Conservation (phyloP, 2,888 invertebrate genomes). For the Drosophila robusta region DNA sequence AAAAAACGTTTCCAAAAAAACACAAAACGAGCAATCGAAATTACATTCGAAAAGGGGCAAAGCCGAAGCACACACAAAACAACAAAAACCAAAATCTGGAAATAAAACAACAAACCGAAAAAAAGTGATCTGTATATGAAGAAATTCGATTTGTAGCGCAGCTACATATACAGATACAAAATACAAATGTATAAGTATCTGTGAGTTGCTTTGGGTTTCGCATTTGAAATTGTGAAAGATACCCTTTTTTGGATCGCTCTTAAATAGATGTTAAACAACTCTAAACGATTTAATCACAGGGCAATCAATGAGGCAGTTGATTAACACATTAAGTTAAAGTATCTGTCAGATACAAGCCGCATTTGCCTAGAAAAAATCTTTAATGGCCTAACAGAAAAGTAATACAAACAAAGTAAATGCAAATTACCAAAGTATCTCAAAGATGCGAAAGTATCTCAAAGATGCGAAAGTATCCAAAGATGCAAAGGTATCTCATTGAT, state of each 20-base stretch:
- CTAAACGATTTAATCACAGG: conserved; percentile 51
- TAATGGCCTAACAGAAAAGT: background rate
- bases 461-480: conserved; percentile 1
- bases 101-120: conserved; percentile 23
- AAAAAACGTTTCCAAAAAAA: conserved; percentile 45
- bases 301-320: conserved; percentile 27
- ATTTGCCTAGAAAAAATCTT: background rate
- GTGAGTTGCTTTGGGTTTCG: conserved; percentile 27
- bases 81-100: conserved; percentile 28
- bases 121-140: conserved; percentile 44
- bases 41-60: conserved; percentile 55
- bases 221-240: conserved; percentile 52
- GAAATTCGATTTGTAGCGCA: conserved; percentile 19
- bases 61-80: conserved; percentile 35
- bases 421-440: background rate
- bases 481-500: conserved; percentile 7
- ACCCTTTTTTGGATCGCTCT: conserved; percentile 21
- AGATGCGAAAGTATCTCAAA: conserved; percentile 3
- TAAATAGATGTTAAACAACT: conserved; percentile 47
- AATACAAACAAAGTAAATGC: background rate
- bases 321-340: conserved; percentile 31
- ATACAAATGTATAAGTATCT: conserved; percentile 23
- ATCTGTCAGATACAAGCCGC: conserved; percentile 29
- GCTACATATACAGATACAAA: conserved; percentile 30
- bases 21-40: conserved; percentile 53